Base-by-base conservation (phyloP, 2,113 vertebrate genomes). In the Bagarius yarrelli region DNA sequence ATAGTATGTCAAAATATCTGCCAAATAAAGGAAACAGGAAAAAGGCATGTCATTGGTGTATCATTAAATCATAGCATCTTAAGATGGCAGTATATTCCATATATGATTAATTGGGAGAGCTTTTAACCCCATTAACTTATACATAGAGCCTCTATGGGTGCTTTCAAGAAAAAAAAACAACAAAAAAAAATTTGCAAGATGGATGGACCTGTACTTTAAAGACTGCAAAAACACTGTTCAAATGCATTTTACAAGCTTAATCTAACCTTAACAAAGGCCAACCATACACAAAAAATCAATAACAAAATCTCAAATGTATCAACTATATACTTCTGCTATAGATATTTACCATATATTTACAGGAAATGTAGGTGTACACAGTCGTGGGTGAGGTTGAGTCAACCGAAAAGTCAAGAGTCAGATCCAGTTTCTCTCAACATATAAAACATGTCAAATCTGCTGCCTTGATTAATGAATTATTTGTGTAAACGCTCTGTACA, bases 401-500 rank as follows among this genome's bases (percentile, higher is more conserved):
- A 90, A 81, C 80, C 18, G 34, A 84, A 82, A 63, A 52, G 47
- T 71, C 59, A 71, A 78, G 89, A 89, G 90, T 91, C 91, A 91
- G 55, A 91, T 95, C 93, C 94, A 95, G 94, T 96, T 95, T 87
- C 55, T 85, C 34, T 84, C 82, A 88, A 82, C 90, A 86, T 83
- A 84, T 19, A 87, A 85, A 73, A 83, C 76, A 72, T 25, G 21
- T 75, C 55, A 83, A 78, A 88, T 93, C 90, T 91, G 92, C 92
- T 93, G 90, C 89, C 84, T 91, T 90, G 88, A 91, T 90, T 89
- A 92, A 91, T 93, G 86, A 86, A 87, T 91, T 90, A 87, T 89
- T 89, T 91, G 84, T 89, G 93, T 93, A 94, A 92, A 94, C 92
- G 91, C 69, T 89, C 89, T 90, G 87, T 91, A 92, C 89, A 91